Percentiles rank a stretch among this genome's conserved stretches.
Evolutionary conservation across 2,888 invertebrate species (phyloP).

Genomic region (Hypomecis punctinalis): DNA sequence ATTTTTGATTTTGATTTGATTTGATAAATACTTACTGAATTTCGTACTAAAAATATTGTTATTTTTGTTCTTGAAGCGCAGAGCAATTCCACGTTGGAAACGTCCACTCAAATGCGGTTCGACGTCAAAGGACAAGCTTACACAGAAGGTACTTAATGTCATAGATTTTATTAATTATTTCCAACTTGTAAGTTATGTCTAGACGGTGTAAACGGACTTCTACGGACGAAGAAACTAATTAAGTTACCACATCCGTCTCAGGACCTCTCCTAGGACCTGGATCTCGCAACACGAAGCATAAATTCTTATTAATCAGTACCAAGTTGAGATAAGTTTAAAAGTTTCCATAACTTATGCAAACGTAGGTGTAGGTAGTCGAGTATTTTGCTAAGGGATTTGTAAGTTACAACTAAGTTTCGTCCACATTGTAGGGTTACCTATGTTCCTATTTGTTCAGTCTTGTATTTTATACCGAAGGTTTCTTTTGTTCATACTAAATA

Average conservation of each 20-base stretch:
- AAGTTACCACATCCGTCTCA: conserved; percentile 5
- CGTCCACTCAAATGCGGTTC: too few species aligned
- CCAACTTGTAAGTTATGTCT: too few species aligned
- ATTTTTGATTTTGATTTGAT: too few species aligned
- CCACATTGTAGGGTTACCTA: conserved; percentile 12
- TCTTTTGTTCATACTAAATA: too few species aligned
- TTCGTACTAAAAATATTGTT: too few species aligned
- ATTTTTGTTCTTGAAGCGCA: too few species aligned
- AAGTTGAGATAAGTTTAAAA: conserved; percentile 24
- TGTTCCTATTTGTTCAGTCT: neutral
- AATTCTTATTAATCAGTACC: conserved; percentile 26
- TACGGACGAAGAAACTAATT: neutral
- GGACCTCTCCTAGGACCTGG: conserved; percentile 5
- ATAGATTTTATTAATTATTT: too few species aligned
- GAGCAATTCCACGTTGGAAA: too few species aligned
- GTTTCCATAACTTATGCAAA: conserved; percentile 24
- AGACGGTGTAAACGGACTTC: neutral
- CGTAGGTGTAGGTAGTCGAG: conserved; percentile 18
- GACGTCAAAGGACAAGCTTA: too few species aligned
- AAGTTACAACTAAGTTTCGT: conserved; percentile 31
- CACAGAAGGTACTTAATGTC: too few species aligned
- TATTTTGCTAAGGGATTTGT: conserved; percentile 36
- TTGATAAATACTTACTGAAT: too few species aligned
- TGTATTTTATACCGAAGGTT: too few species aligned
- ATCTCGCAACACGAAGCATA: conserved; percentile 21